Percentiles rank a stretch among this genome's conserved stretches.
Conservation (phyloP, 2,797 vertebrate species). For the Graptemys geographica region DNA sequence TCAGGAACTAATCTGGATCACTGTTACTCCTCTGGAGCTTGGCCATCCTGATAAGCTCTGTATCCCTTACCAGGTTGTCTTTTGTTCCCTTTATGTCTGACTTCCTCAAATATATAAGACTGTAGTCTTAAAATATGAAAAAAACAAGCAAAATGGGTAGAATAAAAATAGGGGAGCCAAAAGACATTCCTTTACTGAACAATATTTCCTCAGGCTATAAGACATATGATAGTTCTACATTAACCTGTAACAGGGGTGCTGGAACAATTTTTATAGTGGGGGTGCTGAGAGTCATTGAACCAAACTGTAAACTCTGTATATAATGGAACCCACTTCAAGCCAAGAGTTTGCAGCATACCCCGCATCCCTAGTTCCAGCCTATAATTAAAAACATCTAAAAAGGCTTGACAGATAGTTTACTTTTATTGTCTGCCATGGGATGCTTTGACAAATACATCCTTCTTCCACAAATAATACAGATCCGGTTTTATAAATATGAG, state of each 20-base stretch:
- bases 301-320: no score
- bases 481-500: slow-evolving; percentile 25
- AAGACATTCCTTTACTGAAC: not conserved
- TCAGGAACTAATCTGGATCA: not conserved
- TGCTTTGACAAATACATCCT: slow-evolving; percentile 24
- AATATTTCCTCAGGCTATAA: not conserved
- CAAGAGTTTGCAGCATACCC: no score
- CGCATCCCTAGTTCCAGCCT: no score
- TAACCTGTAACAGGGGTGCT: no score
- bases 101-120: not conserved
- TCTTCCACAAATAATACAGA: slow-evolving; percentile 3
- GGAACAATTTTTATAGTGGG: no score
- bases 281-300: no score
- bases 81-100: not conserved
- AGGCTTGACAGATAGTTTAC: slow-evolving; percentile 40
- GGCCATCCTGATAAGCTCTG: not conserved
- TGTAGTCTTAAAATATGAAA: not conserved
- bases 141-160: not conserved
- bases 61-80: not conserved
- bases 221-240: no score
- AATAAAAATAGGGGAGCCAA: not conserved
- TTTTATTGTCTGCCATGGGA: slow-evolving; percentile 27
- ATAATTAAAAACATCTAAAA: not conserved
- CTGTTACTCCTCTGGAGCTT: not conserved
- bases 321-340: no score